Evolutionary conservation across 2,888 invertebrate genomes (phyloP).

Genomic region (Eupelmus urozonus): DNA sequence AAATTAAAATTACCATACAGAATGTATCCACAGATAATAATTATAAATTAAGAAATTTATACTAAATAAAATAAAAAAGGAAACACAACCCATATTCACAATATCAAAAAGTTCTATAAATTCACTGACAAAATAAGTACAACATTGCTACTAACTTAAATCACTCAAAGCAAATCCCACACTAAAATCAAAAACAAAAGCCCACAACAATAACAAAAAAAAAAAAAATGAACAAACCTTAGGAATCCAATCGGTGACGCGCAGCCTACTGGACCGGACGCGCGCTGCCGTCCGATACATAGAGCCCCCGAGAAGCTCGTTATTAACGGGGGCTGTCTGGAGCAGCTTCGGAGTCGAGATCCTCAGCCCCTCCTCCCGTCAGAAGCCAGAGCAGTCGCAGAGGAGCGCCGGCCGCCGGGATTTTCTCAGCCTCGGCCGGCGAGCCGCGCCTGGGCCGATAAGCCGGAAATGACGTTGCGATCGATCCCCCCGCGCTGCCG

Average conservation of each 20-base stretch:
- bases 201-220: not conserved
- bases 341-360: not conserved
- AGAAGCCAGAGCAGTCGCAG: not conserved
- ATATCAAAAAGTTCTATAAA: no score
- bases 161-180: no score
- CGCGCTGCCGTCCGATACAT: constrained; percentile 72
- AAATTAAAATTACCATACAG: no score
- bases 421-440: not conserved
- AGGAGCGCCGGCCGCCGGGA: not conserved
- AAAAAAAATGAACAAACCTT: constrained; percentile 69
- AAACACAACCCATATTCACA: no score
- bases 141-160: no score
- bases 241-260: constrained; percentile 72
- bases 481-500: constrained; percentile 27
- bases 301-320: no score
- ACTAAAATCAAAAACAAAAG: no score
- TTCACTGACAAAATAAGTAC: no score
- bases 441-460: constrained; percentile 22
- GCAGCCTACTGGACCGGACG: constrained; percentile 64
- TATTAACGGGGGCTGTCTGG: no score
- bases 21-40: no score
- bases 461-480: constrained; percentile 54
- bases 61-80: not conserved
- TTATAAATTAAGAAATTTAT: no score
- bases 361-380: not conserved